Evolutionary conservation across 2,113 vertebrate species (phyloP), one percentile per base, ranked within the genome.

Genomic region (Bungarus multicinctus): DNA sequence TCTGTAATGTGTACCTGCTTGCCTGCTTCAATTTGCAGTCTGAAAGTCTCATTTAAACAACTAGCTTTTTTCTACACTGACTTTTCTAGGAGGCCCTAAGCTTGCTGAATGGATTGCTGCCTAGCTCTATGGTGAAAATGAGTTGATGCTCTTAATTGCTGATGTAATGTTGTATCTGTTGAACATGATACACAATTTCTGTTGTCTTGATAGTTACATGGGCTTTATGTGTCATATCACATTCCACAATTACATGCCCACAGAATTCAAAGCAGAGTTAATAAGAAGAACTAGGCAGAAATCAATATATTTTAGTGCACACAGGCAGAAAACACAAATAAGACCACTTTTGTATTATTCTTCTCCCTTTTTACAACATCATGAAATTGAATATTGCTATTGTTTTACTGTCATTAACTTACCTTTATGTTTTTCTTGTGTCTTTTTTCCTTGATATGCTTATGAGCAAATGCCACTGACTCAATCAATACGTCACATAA

Each of bases 371-470:
- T 25, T 53, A 88, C 39, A 89, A 81, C 11, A 43, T 7, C 11
- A 86, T 18, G 8, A 54, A 53, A 34, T 8, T 14, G 12, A 22
- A 54, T 18, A 11, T 27, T 92, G 92, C 87, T 91, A 91, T 3
- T 23, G 64, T 43, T 87, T 94, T 47, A 47, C 30, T 0, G 92
- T 22, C 23, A 22, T 94, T 87, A 93, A 95, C 97, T 97, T 92
- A 99, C 99, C 98, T 97, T 98, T 25, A 98, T 95, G 94, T 91
- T 98, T 95, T 97, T 99, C 96, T 98, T 99, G 96, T 99, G 99
- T 92, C 98, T 98, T 94, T 98, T 99, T 94, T 99, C 99, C 97
- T 98, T 98, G 95, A 98, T 98, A 94, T 99, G 99, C 92, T 98
- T 98, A 97, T 98, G 97, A 87, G 98, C 99, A 93, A 98, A 98